Evolutionary conservation across 2,113 vertebrate genomes (phyloP), one percentile per base, ranked within the genome.

Genomic region (Sylvicapra grimmia): DNA sequence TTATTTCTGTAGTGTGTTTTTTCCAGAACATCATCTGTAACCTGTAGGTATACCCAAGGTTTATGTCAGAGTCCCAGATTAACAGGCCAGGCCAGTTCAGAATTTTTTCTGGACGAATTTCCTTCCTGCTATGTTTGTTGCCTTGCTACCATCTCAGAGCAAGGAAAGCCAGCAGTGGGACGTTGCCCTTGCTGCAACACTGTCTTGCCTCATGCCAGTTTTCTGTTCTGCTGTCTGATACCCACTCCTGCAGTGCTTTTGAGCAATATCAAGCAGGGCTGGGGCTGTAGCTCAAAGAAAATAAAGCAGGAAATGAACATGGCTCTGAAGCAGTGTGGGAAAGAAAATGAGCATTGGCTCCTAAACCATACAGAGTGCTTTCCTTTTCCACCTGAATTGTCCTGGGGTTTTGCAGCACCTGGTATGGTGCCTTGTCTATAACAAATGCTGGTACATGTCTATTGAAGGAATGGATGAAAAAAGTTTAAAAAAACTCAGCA

Each of bases 241-340:
- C 44, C 33, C 25, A 72, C 6, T 90, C 47, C 90, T 94, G 36
- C 15, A 9, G 89, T 93, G 56, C 59, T 93, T 96, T 93, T 88
- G 56, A 96, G 75, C 33, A 94, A 54, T 88, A 92, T 58, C 54
- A 96, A 94, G 85, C 82, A 86, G 75, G 56, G 33, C 63, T 72
- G 68, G 75, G 84, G 44, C 36, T 98, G 36, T 84, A 84, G 49
- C 56, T 44, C 63, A 79, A 94, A 96, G 80, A 89, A 96, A 93
- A 93, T 94, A 80, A 93, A 93, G 36, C 29, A 83, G 94, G n/a
- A 96, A 97, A 75, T 89, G 59, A 89, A 77, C 18, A 89, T 86
- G 31, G n/a, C 63, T 75, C 49, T 49, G 80, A 95, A 95, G 53
- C 27, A 68, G 49, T n/a, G 19, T 89, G 58, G 85, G 59, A 68